Conservation (phyloP, 2,888 invertebrate species). For the Drosophila incognita region DNA sequence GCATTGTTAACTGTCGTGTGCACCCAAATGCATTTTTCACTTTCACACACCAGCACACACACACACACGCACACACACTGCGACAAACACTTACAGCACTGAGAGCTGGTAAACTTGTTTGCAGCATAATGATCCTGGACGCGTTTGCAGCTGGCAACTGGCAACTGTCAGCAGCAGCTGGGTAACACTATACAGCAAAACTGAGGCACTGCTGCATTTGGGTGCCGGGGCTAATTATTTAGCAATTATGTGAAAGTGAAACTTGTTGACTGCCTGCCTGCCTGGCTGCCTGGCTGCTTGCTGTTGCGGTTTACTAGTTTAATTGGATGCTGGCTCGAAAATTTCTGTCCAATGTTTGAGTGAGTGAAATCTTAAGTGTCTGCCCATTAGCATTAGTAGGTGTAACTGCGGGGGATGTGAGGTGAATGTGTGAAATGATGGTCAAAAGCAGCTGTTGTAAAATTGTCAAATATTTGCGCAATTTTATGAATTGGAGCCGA, state of each 20-base stretch:
- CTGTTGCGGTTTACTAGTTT: constrained; percentile 40
- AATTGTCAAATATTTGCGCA: constrained; percentile 57
- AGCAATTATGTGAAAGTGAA: constrained; percentile 81
- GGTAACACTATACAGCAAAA: constrained; percentile 36
- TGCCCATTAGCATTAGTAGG: constrained; percentile 25
- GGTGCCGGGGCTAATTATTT: constrained; percentile 63
- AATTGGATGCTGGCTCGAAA: constrained; percentile 43
- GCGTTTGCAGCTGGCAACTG: constrained; percentile 26
- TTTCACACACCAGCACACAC: constrained; percentile 52
- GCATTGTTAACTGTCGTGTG: constrained; percentile 43
- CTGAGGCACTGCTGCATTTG: constrained; percentile 37
- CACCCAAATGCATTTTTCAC: constrained; percentile 58
- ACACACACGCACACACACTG: constrained; percentile 8
- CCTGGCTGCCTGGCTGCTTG: constrained; percentile 1
- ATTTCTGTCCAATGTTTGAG: constrained; percentile 33
- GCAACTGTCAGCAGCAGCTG: constrained; percentile 37
- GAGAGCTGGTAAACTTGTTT: constrained; percentile 32
- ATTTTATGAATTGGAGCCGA: constrained; percentile 75
- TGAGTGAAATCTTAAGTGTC: constrained; percentile 49
- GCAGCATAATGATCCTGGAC: constrained; percentile 12
- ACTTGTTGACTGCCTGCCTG: constrained; percentile 37
- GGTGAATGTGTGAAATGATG: constrained; percentile 9
- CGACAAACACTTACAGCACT: neutral
- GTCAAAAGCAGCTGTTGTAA: constrained; percentile 62
- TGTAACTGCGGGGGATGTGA: neutral